These are phyloP conservation scores for Tretioscincus oriximinensis DNA, from an alignment of 2,113 vertebrate species.

Conservation along the genomic window DNA sequence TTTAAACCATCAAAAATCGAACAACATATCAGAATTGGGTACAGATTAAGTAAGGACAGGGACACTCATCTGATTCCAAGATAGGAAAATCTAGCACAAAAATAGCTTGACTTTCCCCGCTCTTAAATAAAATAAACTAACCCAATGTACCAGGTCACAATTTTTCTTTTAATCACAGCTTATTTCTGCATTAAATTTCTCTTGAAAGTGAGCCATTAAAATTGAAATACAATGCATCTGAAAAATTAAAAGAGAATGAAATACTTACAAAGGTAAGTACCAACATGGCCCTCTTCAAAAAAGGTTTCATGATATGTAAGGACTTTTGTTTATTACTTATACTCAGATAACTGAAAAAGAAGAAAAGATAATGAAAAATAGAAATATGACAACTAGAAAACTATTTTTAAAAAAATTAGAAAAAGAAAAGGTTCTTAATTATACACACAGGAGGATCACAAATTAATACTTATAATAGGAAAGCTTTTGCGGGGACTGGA, in stretches of 20 bases:
- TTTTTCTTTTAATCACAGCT: neutral
- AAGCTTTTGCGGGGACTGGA: neutral
- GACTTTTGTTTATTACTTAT: slow-evolving; percentile 67
- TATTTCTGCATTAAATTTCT: neutral
- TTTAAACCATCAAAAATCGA: too few relatives aligned
- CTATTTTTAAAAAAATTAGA: slow-evolving; percentile 15
- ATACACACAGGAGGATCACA: neutral
- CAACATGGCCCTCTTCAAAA: slow-evolving; percentile 86
- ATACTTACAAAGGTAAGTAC: slow-evolving; percentile 87
- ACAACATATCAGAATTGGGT: too few relatives aligned
- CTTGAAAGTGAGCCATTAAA: neutral
- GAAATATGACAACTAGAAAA: neutral
- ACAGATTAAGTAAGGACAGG: too few relatives aligned
- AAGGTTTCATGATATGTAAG: slow-evolving; percentile 76
- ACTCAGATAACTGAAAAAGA: slow-evolving; percentile 67
- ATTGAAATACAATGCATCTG: neutral
- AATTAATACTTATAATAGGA: neutral
- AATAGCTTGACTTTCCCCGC: too few relatives aligned
- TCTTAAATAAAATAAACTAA: too few relatives aligned
- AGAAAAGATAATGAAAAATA: too few relatives aligned
- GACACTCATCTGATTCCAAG: too few relatives aligned
- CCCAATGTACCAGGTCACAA: too few relatives aligned
- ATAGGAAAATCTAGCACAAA: too few relatives aligned
- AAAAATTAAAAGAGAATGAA: neutral
- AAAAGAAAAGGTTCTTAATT: neutral